Percentiles rank a stretch among this genome's conserved stretches.
These are phyloP conservation scores for Microcebus griseorufus DNA, from an alignment of 2,113 vertebrate genomes.

Conservation along the genomic window DNA sequence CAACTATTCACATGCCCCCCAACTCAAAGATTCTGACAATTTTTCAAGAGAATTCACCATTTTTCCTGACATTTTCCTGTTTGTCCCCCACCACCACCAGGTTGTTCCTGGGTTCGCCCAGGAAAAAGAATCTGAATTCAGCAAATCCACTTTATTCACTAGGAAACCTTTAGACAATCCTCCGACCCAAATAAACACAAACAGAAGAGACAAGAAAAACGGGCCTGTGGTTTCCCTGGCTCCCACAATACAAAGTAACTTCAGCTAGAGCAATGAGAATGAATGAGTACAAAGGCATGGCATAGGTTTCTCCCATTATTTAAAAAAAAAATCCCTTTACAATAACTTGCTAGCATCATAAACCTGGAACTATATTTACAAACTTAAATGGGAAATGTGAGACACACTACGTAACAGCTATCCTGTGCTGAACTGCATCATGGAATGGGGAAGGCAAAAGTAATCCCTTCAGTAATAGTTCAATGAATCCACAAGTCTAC, in stretches of 20 bases:
- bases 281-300: constrained; percentile 48
- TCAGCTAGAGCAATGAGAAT: constrained; percentile 25
- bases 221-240: not conserved
- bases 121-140: constrained; percentile 57
- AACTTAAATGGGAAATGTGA: constrained; percentile 48
- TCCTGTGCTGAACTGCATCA: not conserved
- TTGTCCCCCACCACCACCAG: not conserved
- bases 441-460: constrained; percentile 8
- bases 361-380: constrained; percentile 42
- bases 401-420: constrained; percentile 8
- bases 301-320: constrained; percentile 14
- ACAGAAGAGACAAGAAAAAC: constrained; percentile 58
- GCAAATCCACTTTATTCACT: constrained; percentile 55
- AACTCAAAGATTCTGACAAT: constrained; percentile 46
- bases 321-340: constrained; percentile 47
- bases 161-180: constrained; percentile 58
- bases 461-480: constrained; percentile 45
- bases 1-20: not conserved
- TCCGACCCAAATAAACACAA: constrained; percentile 69
- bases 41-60: constrained; percentile 41
- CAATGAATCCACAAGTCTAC: constrained; percentile 43
- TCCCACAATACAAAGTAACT: constrained; percentile 45
- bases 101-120: not conserved
- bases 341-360: constrained; percentile 25
- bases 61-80: constrained; percentile 28